Conservation (phyloP, 2,113 vertebrate species). For the Aldabrachelys gigantea region DNA sequence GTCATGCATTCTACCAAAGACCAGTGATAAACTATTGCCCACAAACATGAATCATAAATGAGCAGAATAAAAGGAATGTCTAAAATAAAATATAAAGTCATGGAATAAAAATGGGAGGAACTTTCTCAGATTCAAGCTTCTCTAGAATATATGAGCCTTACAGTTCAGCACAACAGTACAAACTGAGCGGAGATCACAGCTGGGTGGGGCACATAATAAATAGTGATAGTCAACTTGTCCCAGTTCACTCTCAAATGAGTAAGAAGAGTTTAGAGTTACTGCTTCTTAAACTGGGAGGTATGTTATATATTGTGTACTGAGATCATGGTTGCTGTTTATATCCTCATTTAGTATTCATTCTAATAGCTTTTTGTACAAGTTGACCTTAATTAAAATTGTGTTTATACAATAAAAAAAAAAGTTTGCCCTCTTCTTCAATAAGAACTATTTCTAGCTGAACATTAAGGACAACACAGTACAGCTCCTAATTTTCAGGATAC, state of each 20-base stretch:
- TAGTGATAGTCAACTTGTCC: not conserved
- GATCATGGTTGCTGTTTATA: not conserved
- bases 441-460: not conserved
- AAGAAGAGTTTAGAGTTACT: not conserved
- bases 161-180: not conserved
- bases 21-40: not conserved
- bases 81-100: not conserved
- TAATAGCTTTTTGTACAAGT: not conserved
- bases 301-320: not conserved
- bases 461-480: not conserved
- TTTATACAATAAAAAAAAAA: conserved; percentile 13
- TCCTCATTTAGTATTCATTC: not conserved
- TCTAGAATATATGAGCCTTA: not conserved
- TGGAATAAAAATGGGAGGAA: not conserved
- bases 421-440: conserved; percentile 8
- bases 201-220: not conserved
- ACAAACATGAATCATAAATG: not conserved
- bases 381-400: conserved; percentile 21
- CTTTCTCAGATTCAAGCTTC: not conserved
- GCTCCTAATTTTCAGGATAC: not conserved
- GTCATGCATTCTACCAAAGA: not conserved
- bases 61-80: not conserved
- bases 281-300: not conserved
- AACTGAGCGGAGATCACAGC: not conserved
- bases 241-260: not conserved